Percentiles rank a stretch among this genome's conserved stretches.
phyloP scores from a whole-genome alignment of 2,888 invertebrate species.

The Mongoloraphidia duomilia region DNA sequence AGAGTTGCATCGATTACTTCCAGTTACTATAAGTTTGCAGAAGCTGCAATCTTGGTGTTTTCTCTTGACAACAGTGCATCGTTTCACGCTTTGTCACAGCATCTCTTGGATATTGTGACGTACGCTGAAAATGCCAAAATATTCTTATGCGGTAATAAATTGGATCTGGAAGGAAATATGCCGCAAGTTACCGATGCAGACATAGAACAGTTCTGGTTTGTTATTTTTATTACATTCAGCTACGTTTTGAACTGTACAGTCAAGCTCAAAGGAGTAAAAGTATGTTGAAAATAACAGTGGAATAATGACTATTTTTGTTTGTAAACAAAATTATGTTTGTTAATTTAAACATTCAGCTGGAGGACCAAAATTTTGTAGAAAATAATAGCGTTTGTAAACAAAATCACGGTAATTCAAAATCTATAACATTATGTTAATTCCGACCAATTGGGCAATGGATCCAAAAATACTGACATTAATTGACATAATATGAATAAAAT shows the following conservation, averaged over 20 bases:
- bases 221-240: constrained; percentile 7
- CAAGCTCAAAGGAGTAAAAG: not conserved
- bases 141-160: constrained; percentile 86
- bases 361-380: too few species aligned
- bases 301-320: too few species aligned
- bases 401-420: too few species aligned
- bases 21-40: constrained; percentile 90
- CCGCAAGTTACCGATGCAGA: constrained; percentile 76
- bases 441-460: too few species aligned
- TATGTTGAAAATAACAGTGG: too few species aligned
- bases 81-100: constrained; percentile 83
- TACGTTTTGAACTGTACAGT: constrained; percentile 1
- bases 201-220: constrained; percentile 75
- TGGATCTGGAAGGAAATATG: constrained; percentile 57
- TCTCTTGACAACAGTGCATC: constrained; percentile 82
- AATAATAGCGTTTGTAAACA: too few species aligned
- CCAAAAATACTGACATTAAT: too few species aligned
- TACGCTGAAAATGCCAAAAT: constrained; percentile 92
- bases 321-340: too few species aligned
- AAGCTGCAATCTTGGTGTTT: constrained; percentile 86
- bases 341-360: too few species aligned
- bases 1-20: constrained; percentile 88
- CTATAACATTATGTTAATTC: too few species aligned
- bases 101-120: constrained; percentile 82
- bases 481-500: too few species aligned